Evolutionary conservation across 37 sponge, comb jelly and placozoan species (phyloP).

Genomic region (Ianthella basta): DNA sequence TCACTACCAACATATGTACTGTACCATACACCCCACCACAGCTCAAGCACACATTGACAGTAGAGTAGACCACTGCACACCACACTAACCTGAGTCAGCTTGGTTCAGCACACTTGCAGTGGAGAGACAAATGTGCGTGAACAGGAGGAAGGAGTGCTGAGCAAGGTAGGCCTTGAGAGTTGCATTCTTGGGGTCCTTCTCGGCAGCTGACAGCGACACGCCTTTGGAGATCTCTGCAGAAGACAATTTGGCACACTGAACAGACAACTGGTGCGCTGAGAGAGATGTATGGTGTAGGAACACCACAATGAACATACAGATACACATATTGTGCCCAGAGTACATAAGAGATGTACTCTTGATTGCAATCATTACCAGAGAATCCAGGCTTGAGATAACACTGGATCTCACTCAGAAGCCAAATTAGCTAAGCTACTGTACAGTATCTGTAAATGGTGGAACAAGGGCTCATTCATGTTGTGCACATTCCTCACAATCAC

Average conservation of each 20-base stretch:
- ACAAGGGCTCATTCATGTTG: too few species aligned
- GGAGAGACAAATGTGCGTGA: conserved; percentile 15
- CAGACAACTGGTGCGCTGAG: not conserved
- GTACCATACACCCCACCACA: not conserved
- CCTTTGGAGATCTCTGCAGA: conserved; percentile 13
- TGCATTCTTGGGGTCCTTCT: not conserved
- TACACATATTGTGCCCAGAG: not conserved
- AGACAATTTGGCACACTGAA: not conserved
- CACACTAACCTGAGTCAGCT: conserved; percentile 2
- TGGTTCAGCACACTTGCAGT: conserved; percentile 3
- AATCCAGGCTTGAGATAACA: too few species aligned
- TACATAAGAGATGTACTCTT: too few species aligned
- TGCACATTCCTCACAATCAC: too few species aligned
- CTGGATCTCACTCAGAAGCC: too few species aligned
- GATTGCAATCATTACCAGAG: too few species aligned
- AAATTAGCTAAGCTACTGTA: too few species aligned
- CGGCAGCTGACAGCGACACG: not conserved
- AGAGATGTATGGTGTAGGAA: not conserved
- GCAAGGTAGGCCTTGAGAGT: conserved; percentile 22
- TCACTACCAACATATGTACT: not conserved
- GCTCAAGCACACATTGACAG: conserved; percentile 6
- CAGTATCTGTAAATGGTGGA: too few species aligned
- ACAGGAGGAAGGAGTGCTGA: conserved; percentile 18
- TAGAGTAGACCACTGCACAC: conserved; percentile 23
- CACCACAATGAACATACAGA: not conserved